Evolutionary conservation across 37 sponge, comb jelly and placozoan species (phyloP), one percentile per base, ranked within the genome.

Genomic region (Halisarca cf. caerulea): DNA sequence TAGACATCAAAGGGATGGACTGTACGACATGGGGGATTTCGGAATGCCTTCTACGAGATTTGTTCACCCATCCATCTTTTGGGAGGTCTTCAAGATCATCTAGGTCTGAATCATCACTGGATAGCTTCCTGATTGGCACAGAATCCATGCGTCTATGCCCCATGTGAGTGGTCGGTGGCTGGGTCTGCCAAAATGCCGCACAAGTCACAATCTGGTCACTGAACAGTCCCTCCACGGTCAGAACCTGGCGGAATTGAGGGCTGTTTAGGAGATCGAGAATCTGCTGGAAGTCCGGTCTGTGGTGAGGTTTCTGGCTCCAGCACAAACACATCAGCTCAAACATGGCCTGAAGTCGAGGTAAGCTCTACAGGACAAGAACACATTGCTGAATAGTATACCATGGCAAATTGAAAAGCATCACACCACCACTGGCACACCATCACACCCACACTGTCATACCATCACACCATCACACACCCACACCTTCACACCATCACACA

Each of bases 281-380:
- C 55, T 83, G 41, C 0, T 59, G 21, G 80, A 95, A 95, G 62
- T 47, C 34, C 0, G 95, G 95, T 44, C 95, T 64, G 66, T 89
- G 86, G 5, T 75, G 78, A 72, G 95, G 90, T 28, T 58, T 83
- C 2, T 90, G 84, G 27, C 90, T 90, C 95, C 95, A 95, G 59
- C 95, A 92, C 93, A 94, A 95, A 37, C 88, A 85, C 95, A 95
- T 95, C 77, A 95, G 74, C 83, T 93, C 94, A 61, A 85, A 82
- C 83, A 93, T 85, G 54, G 59, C 66, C 14, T 86, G 73, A 7
- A 87, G 78, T 27, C 47, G 45, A 2, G 91, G 91, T 3, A 66
- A 68, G 40, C 58, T 58, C 94, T 93, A 38, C 0, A 53, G 0
- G 23, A 4, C n/a, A 36, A 51, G 53, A 25, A 30, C 21, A 79